Conservation (phyloP, 2,113 vertebrate species). For the Crotalus viridis region DNA sequence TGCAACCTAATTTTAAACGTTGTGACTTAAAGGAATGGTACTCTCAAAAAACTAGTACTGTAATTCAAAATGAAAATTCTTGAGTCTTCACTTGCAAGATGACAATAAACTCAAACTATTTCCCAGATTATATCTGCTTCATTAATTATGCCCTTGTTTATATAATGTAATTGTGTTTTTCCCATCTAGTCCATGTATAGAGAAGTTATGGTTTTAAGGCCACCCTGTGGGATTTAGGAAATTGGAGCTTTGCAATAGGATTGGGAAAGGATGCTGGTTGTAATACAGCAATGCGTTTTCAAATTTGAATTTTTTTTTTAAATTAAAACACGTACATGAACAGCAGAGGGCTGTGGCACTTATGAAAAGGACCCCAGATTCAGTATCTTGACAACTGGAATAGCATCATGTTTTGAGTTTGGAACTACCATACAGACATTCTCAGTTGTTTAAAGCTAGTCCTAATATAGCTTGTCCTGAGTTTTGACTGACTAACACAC, state of each 20-base stretch:
- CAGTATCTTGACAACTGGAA: not conserved
- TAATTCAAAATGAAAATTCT: not conserved
- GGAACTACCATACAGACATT: not conserved
- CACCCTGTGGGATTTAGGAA: not conserved
- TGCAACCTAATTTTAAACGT: not conserved
- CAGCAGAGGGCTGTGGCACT: not conserved
- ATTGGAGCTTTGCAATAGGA: not conserved
- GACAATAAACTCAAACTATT: too few species aligned
- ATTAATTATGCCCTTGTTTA: not conserved
- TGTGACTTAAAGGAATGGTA: not conserved
- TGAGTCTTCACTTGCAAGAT: not conserved
- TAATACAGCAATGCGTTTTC: not conserved
- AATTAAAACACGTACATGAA: not conserved
- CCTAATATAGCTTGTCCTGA: not conserved
- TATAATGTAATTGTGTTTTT: not conserved
- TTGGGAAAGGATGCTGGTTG: not conserved
- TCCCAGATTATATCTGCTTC: not conserved
- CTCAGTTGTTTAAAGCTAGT: not conserved
- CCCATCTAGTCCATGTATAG: not conserved
- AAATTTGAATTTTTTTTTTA: not conserved
- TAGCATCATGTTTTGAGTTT: not conserved
- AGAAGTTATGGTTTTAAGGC: not conserved
- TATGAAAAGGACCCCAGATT: not conserved
- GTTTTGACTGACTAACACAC: not conserved
- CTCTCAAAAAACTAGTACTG: not conserved